Percentiles rank a stretch among this genome's conserved stretches.
Conservation (phyloP, 2,888 invertebrate species). For the Dermolepida albohirtum region DNA sequence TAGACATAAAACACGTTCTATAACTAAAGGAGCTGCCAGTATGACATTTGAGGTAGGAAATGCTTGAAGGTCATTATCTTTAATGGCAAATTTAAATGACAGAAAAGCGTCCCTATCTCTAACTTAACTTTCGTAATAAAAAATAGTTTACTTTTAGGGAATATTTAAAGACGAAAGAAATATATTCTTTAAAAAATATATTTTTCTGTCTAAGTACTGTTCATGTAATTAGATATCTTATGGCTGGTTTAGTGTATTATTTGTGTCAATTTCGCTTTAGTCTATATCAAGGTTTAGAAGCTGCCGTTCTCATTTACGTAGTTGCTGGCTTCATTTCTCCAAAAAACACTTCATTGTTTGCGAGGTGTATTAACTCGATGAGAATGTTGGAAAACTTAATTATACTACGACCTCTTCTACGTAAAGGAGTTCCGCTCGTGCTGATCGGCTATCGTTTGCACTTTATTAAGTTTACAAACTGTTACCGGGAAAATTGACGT, state of each 20-base stretch:
- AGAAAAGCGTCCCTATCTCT: no score
- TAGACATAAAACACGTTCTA: no score
- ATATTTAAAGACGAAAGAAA: no score
- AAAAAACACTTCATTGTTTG: conserved; percentile 26
- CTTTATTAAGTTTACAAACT: conserved; percentile 36
- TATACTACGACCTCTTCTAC: conserved; percentile 19
- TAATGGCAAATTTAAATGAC: no score
- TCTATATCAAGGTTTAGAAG: background rate
- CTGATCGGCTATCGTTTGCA: conserved; percentile 33
- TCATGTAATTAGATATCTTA: conserved; percentile 1
- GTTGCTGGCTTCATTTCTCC: background rate
- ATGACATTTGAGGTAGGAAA: no score
- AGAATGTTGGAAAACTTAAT: conserved; percentile 36
- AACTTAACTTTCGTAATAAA: no score
- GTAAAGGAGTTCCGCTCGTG: conserved; percentile 12
- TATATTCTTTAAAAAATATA: no score
- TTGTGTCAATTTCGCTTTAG: conserved; percentile 4
- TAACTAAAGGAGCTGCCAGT: no score
- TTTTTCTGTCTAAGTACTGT: background rate
- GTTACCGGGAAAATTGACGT: conserved; percentile 29
- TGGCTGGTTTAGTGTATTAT: background rate
- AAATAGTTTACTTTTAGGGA: no score
- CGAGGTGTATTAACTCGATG: conserved; percentile 34
- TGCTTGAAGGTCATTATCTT: no score
- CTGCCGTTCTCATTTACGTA: background rate